Percentiles rank a stretch among this genome's conserved stretches.
These are phyloP conservation scores for Quiscalus mexicanus DNA, from an alignment of 2,113 vertebrate species.

Conservation along the genomic window DNA sequence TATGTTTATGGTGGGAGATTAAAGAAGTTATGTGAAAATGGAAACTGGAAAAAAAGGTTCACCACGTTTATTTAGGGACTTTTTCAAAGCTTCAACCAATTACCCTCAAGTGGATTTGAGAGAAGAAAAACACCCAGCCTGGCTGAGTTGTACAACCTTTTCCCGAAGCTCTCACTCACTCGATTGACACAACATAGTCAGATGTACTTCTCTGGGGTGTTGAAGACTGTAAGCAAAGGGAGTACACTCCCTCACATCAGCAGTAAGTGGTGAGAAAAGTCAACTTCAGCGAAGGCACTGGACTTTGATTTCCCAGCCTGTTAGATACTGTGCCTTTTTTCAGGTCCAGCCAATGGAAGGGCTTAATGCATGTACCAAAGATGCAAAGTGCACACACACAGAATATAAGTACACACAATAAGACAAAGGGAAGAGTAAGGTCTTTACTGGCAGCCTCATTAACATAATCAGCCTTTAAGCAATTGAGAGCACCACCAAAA, in stretches of 20 bases:
- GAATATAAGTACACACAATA: not conserved
- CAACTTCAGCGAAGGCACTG: not conserved
- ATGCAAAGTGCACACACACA: not conserved
- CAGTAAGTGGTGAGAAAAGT: not conserved
- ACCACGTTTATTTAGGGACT: not conserved
- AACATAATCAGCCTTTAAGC: not conserved
- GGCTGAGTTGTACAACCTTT: not conserved
- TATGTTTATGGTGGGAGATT: not conserved
- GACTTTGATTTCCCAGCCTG: not conserved
- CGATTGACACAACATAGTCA: not conserved
- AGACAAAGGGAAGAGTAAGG: not conserved
- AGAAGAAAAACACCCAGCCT: not conserved
- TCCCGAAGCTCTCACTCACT: not conserved
- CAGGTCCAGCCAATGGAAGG: not conserved
- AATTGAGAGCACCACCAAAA: not conserved
- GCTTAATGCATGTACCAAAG: not conserved
- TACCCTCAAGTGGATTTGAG: not conserved
- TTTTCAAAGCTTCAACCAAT: not conserved
- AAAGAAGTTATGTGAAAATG: not conserved
- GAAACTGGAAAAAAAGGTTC: not conserved
- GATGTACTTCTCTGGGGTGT: not conserved
- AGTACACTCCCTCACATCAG: not conserved
- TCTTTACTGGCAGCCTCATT: not conserved
- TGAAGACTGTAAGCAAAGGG: not conserved
- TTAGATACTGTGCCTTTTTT: not conserved